phyloP scores from a whole-genome alignment of 2,888 invertebrate genomes.

The Troides aeacus region DNA sequence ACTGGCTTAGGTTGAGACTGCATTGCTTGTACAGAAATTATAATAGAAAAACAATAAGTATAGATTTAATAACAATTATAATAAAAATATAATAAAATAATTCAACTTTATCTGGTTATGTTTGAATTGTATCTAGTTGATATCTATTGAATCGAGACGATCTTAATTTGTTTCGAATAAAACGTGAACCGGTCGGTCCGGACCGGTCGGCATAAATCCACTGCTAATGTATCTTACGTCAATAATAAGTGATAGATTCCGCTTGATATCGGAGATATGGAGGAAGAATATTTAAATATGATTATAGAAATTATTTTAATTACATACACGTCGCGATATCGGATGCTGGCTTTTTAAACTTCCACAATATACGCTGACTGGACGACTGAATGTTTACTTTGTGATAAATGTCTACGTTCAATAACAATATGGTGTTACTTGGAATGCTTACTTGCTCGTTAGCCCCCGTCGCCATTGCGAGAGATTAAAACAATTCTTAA shows the following conservation, averaged over 20 bases:
- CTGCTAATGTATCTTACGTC: conserved; percentile 7
- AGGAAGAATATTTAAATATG: not conserved
- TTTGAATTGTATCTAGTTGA: conserved; percentile 4
- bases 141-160: conserved; percentile 14
- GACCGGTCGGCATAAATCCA: conserved; percentile 5
- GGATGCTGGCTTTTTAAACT: too few species aligned
- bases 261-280: not conserved
- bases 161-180: conserved; percentile 26
- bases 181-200: conserved; percentile 13
- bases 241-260: conserved; percentile 11
- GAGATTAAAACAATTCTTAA: too few species aligned
- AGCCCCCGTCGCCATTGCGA: too few species aligned
- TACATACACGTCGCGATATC: too few species aligned
- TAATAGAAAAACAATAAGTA: too few species aligned
- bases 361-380: too few species aligned
- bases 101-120: not conserved
- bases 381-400: too few species aligned
- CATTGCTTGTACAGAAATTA: too few species aligned
- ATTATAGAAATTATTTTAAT: conserved; percentile 5
- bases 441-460: too few species aligned
- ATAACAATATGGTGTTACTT: too few species aligned
- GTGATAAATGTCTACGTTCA: too few species aligned
- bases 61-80: conserved; percentile 2
- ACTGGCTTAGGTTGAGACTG: too few species aligned
- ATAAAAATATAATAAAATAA: conserved; percentile 10